Evolutionary conservation across 2,888 invertebrate species (phyloP), one percentile per base, ranked within the genome.

Genomic region (Parascotia fuliginaria): DNA sequence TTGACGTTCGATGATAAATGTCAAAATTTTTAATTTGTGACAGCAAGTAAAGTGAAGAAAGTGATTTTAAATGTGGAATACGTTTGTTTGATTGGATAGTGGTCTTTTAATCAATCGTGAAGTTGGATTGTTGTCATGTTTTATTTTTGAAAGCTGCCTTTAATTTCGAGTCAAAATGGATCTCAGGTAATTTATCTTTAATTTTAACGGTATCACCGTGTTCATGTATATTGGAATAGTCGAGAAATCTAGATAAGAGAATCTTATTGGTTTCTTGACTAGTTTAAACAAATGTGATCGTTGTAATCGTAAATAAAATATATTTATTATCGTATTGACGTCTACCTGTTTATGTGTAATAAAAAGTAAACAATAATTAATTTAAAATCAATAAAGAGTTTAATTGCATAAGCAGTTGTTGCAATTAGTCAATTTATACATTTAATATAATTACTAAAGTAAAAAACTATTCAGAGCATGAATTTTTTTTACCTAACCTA

Each of bases 161-260:
- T 56, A 46, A 44, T n/a, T 62, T 63, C 49, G n/a, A n/a, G 42
- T 65, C 75, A 87, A 60, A 68, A 89, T 89, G 89, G 87, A 75
- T 75, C 54, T 70, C 73, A 89, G 89, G 89, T 89, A 87, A 77
- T 37, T 29, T 44, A 41, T 34, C 45, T 48, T 48, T 48, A 52
- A 52, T 49, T 43, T 29, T 55, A 44, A 36, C 52, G 7, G 24
- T 24, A 24, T 24, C 7, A 6, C 7, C 5, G 5, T 3, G 19
- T 5, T 5, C n/a, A n/a, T 2, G 19, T 19, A 19, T 3, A 19
- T 5, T 5, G 5, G 3, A 19, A 19, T 19, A 3, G 24, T 24
- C 24, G 4, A 24, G 24, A 24, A 24, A 24, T 24, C 24, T 24
- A 24, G 33, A 55, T 32, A 39, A 19, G 34, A 55, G 47, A 15